Conservation (phyloP, 2,113 vertebrate genomes). For the Syngnathus scovelli region DNA sequence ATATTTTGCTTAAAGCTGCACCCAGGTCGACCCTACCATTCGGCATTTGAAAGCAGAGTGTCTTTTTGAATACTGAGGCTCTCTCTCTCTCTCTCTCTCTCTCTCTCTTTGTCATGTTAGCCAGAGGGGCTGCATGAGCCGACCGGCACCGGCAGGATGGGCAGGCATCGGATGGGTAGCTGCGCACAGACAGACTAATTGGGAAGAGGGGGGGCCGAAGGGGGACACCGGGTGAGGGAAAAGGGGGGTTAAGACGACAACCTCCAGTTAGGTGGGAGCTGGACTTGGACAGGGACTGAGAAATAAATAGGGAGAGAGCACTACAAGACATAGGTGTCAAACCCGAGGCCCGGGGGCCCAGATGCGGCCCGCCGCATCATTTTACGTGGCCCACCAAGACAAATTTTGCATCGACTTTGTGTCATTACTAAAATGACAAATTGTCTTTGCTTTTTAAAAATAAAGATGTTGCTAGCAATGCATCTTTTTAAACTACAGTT, state of each 20-base stretch:
- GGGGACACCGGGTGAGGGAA: constrained; percentile 50
- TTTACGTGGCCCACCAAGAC: no score
- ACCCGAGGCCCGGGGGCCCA: no score
- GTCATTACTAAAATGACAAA: no score
- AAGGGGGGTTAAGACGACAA: constrained; percentile 55
- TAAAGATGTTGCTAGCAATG: no score
- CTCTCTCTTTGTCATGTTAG: constrained; percentile 69
- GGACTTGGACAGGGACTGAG: constrained; percentile 62
- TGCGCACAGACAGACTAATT: constrained; percentile 72
- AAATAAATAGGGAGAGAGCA: constrained; percentile 37
- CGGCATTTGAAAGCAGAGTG: constrained; percentile 65
- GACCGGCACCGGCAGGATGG: constrained; percentile 63
- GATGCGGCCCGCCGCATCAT: no score
- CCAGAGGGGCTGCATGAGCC: constrained; percentile 67
- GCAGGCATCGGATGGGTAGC: constrained; percentile 67
- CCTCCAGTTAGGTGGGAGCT: constrained; percentile 57
- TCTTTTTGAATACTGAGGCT: constrained; percentile 68
- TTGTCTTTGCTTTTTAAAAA: no score
- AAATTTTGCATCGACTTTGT: no score
- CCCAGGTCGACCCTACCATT: constrained; percentile 70
- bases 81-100: constrained; percentile 8
- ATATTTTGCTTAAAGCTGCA: constrained; percentile 73
- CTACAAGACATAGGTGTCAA: no score
- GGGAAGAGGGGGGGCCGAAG: constrained; percentile 67
- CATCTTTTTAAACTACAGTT: no score